Evolutionary conservation across 2,113 vertebrate species (phyloP), one percentile per base, ranked within the genome.

Genomic region (Peucedramus taeniatus): DNA sequence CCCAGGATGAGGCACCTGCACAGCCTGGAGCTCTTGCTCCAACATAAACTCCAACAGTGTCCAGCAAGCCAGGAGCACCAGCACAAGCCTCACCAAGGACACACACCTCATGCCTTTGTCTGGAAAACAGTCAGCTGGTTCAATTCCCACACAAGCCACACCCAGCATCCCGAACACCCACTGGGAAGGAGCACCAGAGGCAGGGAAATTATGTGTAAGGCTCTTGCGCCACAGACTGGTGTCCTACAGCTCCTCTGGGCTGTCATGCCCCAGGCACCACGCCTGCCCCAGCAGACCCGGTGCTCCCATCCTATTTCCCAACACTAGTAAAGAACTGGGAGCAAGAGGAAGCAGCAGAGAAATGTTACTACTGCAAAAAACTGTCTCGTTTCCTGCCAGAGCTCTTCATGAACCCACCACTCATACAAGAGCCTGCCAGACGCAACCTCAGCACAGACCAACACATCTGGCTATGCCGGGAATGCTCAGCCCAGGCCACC

Each of bases 371-470:
- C 56, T 33, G 15, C 87, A 84, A 59, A 61, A 77, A 77, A 50
- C 10, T 0, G 76, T 23, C 50, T 87, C 1, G 0, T 89, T 93
- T 94, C 93, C 95, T 94, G 60, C 18, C 65, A 47, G 50, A 72
- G 42, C 27, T 91, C 60, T 54, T 61, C 13, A 0, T 47, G 53
- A 26, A 2, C 21, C 35, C 10, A 3, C 5, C 0, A 0, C 72
- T 87, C 93, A 96, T 7, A 0, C 4, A 1, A 91, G 50, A 0
- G 0, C 40, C 24, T 6, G 0, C 59, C 70, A 54, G 54, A 84
- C 15, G 31, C 2, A 0, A 42, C 15, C 42, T 37, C 3, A 2
- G 84, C 77, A 80, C 59, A 51, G 18, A 23, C 7, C 33, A 10
- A 23, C 33, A 39, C 13, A 15, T 81, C 23, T 60, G 68, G 31